Base-by-base conservation (phyloP, 2,113 vertebrate genomes). In the Grammomys dolichurus region DNA sequence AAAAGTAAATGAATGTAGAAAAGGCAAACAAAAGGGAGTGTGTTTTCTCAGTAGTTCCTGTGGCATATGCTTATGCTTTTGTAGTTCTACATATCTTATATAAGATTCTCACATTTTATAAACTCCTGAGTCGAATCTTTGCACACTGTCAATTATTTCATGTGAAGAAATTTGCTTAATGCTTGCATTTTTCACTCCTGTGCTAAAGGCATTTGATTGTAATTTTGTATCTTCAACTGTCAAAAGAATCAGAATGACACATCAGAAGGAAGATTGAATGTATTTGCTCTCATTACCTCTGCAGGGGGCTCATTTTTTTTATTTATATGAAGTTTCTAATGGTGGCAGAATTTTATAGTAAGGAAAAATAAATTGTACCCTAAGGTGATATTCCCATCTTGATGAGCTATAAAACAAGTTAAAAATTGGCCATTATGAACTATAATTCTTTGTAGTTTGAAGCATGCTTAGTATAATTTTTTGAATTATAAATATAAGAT, bases 321-420 rank as follows among this genome's bases (percentile, higher is more conserved):
- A 95, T 98, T 97, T 97, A 95, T 98, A 92, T 78, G 90, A 96
- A 87, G 91, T 87, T 95, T 95, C 85, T 97, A 97, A 97, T 94
- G 96, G 73, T 84, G 40, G 76, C 91, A 88, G 84, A 78, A 63
- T 95, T 78, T 93, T 97, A 95, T 95, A 98, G 95, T 96, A 95
- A 96, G 91, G 92, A 95, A 89, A 95, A 97, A 96, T 86, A 95
- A 93, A 87, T 24, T 77, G 26, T 24, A 87, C 51, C 94, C 97
- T 84, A 87, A 97, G 88, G 96, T 97, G 93, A 97, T 97, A 77
- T 93, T 98, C 95, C 58, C 12, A 88, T 95, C 97, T 97, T 97
- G 36, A 96, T 98, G 90, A 33, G 95, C 97, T 97, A 87, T 96
- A 97, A 97, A 97, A 46, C 89, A 97, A 93, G 65, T 87, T 97